Evolutionary conservation across 1,140 invertebrate species (phyloP).

Genomic region (Phymorhynchus buccinoides): DNA sequence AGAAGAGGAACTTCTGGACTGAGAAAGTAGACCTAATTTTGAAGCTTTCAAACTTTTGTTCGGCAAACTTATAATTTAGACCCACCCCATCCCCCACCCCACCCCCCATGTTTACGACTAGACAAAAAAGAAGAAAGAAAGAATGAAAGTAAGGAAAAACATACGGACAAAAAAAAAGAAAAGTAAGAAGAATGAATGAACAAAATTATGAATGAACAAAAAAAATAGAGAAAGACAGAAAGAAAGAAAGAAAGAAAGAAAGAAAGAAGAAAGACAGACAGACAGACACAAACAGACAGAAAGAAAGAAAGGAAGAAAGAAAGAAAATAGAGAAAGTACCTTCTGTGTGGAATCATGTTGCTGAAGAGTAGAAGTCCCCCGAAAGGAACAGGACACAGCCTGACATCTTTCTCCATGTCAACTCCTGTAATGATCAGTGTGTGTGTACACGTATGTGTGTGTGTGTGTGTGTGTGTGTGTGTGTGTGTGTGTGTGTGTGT

Average conservation of each 20-base stretch:
- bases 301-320: not conserved
- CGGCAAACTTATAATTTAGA: too few species aligned
- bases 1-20: too few species aligned
- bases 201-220: not conserved
- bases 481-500: too few species aligned
- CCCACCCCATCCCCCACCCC: too few species aligned
- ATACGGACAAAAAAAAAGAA: not conserved
- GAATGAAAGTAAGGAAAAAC: too few species aligned
- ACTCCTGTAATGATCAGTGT: constrained; percentile 50
- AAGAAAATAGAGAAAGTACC: constrained; percentile 25
- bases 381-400: constrained; percentile 59
- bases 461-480: too few species aligned
- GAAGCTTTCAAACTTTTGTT: too few species aligned
- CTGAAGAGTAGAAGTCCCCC: constrained; percentile 70
- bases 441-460: too few species aligned
- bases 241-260: not conserved
- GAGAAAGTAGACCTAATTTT: not conserved
- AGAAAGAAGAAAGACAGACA: not conserved
- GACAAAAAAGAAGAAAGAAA: not conserved
- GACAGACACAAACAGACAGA: not conserved
- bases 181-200: not conserved
- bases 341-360: constrained; percentile 67
- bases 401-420: constrained; percentile 54
- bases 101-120: too few species aligned
- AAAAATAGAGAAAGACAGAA: not conserved